phyloP scores from a whole-genome alignment of 2,113 vertebrate genomes.

The Bujurquina vittata region DNA sequence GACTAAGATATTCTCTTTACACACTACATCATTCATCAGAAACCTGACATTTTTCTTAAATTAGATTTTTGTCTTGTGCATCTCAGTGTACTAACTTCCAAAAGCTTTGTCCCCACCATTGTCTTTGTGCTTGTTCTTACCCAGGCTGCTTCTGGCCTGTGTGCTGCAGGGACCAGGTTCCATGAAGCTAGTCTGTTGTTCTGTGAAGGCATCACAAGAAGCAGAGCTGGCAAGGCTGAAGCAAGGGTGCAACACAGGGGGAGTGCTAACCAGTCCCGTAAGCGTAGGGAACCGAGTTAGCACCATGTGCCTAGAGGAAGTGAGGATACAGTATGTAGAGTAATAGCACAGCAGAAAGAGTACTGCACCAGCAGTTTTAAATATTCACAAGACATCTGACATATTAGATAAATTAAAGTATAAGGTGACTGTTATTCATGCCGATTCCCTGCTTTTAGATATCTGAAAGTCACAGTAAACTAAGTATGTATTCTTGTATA shows the following conservation, averaged over 20 bases:
- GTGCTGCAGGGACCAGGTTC: slow-evolving; percentile 78
- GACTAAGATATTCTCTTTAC: neutral
- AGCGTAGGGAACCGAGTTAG: slow-evolving; percentile 84
- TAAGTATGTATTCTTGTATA: neutral
- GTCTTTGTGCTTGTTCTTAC: slow-evolving; percentile 72
- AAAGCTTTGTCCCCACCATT: neutral
- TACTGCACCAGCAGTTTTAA: neutral
- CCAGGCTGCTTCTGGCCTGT: slow-evolving; percentile 80
- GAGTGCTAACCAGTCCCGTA: slow-evolving; percentile 80
- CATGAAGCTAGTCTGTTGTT: slow-evolving; percentile 85
- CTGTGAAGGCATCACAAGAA: slow-evolving; percentile 83
- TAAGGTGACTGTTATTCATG: neutral
- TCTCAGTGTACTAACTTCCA: neutral
- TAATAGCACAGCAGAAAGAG: slow-evolving; percentile 35
- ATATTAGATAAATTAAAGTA: neutral
- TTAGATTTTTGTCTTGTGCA: neutral
- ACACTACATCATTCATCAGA: neutral
- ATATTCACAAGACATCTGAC: neutral
- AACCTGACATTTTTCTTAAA: neutral
- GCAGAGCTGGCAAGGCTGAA: slow-evolving; percentile 82
- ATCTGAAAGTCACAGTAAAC: neutral
- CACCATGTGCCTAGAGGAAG: slow-evolving; percentile 83
- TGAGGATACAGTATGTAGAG: slow-evolving; percentile 59
- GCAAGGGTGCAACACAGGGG: slow-evolving; percentile 80
- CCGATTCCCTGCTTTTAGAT: neutral